Evolutionary conservation across 2,888 invertebrate species (phyloP), one percentile per base, ranked within the genome.

Genomic region (Leucophenga maculata): DNA sequence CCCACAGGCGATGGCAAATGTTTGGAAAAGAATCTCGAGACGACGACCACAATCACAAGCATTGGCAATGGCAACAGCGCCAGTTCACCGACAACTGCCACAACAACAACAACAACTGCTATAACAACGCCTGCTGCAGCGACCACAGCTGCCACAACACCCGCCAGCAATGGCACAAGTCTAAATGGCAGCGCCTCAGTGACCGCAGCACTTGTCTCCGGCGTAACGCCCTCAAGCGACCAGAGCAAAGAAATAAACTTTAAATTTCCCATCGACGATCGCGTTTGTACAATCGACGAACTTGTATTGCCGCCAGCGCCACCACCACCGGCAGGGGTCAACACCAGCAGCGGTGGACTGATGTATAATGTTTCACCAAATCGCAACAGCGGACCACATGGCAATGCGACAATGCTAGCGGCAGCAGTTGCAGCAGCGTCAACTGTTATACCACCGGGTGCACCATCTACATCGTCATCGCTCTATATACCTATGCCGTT

Each of bases 191-290:
- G 72, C 60, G 18, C 32, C 52, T 64, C 62, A 16, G 62, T 48
- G 16, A 64, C 62, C 22, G 64, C 67, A 14, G 32, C 22, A 13
- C 60, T 50, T 32, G 59, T 39, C 18, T 48, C 67, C 2, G 46
- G n/a, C 54, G 65, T 2, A 75, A 54, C 50, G 20, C 59, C 22
- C 44, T 16, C 46, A 6, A 69, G 68, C n/a, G 78, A 75, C 14
- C 72, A 60, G 31, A 83, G 81, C 74, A 88, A 87, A 70, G 91
- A 91, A 83, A 90, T 91, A 75, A 91, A 90, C 86, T 91, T 91
- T 81, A 91, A 91, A 84, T 91, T 91, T 86, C 91, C 91, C 46
- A 87, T 91, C 69, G 88, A 88, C 72, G 88, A 88, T 79, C 86
- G 88, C 64, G 88, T 89, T 60, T 89, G 89, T 74, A 89, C 88